Conservation (phyloP, 2,888 invertebrate genomes). For the Drosophila maculinotata region DNA sequence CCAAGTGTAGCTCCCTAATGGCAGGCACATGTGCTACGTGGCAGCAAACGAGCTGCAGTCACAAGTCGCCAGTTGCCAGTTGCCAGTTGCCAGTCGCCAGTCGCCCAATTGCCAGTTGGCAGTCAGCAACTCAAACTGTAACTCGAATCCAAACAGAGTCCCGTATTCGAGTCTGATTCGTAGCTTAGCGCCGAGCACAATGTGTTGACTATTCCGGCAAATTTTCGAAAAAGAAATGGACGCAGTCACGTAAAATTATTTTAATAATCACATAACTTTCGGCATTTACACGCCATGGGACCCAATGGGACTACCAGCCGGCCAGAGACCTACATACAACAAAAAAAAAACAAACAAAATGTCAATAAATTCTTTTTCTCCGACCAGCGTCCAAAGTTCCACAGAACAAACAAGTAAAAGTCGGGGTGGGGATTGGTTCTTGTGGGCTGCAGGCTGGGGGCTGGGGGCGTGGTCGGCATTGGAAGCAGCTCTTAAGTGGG, state of each 20-base stretch:
- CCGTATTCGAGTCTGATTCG: constrained; percentile 9
- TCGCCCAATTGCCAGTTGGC: constrained; percentile 2
- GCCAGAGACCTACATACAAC: not conserved
- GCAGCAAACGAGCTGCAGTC: constrained; percentile 74
- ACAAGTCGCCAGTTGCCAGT: constrained; percentile 9
- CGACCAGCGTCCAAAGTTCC: constrained; percentile 25
- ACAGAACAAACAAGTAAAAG: constrained; percentile 36
- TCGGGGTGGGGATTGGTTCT: not conserved
- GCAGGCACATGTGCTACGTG: constrained; percentile 76
- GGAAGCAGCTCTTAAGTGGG: constrained; percentile 73
- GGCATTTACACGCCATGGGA: constrained; percentile 77
- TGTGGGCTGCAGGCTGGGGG: no score
- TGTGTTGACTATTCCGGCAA: constrained; percentile 48
- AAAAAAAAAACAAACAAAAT: constrained; percentile 52
- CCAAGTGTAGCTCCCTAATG: constrained; percentile 76
- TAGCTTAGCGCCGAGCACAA: constrained; percentile 9
- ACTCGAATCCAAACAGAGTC: constrained; percentile 23
- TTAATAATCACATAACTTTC: constrained; percentile 80
- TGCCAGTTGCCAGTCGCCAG: not conserved
- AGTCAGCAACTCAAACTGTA: constrained; percentile 33
- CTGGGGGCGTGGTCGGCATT: constrained; percentile 24
- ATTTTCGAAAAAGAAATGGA: constrained; percentile 74
- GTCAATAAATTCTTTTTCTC: constrained; percentile 66
- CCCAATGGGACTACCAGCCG: constrained; percentile 54
- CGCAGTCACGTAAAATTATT: constrained; percentile 81